A percentile compares a stretch with the other conserved stretches of the same genome.
phyloP scores from a whole-genome alignment of 2,888 invertebrate genomes.

The Dusona sp. region DNA sequence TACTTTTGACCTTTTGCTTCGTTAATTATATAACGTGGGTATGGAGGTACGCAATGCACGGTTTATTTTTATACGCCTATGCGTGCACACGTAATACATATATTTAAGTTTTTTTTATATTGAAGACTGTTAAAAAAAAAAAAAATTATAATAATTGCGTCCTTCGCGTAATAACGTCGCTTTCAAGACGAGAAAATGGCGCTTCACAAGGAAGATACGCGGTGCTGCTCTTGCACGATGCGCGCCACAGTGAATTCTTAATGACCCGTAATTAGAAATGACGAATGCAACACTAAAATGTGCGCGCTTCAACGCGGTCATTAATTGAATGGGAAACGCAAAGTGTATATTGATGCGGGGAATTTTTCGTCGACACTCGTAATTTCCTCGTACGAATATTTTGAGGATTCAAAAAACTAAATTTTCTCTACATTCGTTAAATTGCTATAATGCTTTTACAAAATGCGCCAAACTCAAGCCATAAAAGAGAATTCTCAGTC shows the following conservation, averaged over 20 bases:
- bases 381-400: not conserved
- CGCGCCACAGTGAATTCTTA: constrained; percentile 42
- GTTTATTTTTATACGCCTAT: constrained; percentile 22
- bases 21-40: constrained; percentile 6
- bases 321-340: constrained; percentile 56
- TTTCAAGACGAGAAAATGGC: constrained; percentile 37
- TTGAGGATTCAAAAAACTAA: not conserved
- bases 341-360: not conserved
- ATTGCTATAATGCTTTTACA: no score
- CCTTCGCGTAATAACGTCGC: constrained; percentile 19
- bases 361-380: not conserved
- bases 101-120: not conserved
- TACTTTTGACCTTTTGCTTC: constrained; percentile 43
- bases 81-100: constrained; percentile 1
- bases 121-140: not conserved
- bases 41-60: not conserved
- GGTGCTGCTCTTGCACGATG: constrained; percentile 20
- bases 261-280: constrained; percentile 68
- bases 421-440: not conserved
- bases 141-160: not conserved
- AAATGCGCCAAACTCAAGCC: not conserved
- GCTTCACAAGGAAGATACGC: constrained; percentile 29
- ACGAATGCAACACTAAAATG: constrained; percentile 47
- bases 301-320: constrained; percentile 27
- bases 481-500: not conserved